These are phyloP conservation scores for Phengaris alcon DNA, from an alignment of 2,888 invertebrate genomes.

Conservation along the genomic window DNA sequence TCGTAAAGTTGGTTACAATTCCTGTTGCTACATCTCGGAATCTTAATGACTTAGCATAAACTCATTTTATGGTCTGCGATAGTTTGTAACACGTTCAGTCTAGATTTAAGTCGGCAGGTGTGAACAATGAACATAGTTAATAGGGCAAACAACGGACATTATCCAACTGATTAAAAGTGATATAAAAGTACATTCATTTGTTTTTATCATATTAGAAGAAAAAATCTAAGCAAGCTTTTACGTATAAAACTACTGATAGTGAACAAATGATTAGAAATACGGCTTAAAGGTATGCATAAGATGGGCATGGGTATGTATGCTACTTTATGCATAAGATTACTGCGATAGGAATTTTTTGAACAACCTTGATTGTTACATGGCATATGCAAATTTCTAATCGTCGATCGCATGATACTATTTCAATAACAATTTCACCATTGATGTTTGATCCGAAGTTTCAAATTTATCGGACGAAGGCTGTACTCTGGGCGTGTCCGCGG, in stretches of 20 bases:
- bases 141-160: not conserved
- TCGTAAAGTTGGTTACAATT: constrained; percentile 27
- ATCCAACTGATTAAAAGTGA: not conserved
- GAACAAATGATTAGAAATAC: no score
- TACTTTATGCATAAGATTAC: not conserved
- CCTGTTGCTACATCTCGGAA: constrained; percentile 34
- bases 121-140: not conserved
- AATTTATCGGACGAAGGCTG: constrained; percentile 30
- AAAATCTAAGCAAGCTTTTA: not conserved
- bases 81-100: constrained; percentile 33
- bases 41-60: constrained; percentile 35
- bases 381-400: constrained; percentile 13
- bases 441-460: constrained; percentile 8
- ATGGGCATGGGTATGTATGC: no score
- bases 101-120: constrained; percentile 28
- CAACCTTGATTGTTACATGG: not conserved
- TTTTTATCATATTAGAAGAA: not conserved
- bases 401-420: constrained; percentile 2
- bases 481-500: constrained; percentile 34
- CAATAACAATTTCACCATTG: constrained; percentile 6
- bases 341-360: not conserved
- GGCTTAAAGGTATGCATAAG: not conserved
- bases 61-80: constrained; percentile 33
- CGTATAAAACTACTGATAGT: no score
- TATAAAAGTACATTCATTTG: not conserved